Conservation (phyloP, 2,797 vertebrate species). For the Alauda arvensis region DNA sequence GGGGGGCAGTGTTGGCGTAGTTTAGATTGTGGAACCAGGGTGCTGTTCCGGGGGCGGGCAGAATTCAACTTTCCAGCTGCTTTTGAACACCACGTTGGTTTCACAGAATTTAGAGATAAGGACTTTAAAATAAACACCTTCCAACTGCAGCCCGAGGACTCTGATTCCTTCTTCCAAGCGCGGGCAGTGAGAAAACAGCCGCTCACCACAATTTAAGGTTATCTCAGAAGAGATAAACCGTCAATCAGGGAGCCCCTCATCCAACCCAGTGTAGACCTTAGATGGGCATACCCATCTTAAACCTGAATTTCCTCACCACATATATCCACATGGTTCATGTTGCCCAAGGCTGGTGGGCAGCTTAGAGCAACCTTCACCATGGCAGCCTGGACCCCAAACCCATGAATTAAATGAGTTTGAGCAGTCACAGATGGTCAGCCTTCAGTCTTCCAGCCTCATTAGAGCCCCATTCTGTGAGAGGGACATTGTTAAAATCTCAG, state of each 20-base stretch:
- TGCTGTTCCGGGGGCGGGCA: no score
- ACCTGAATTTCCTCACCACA: neutral
- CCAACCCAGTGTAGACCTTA: neutral
- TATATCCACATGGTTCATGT: neutral
- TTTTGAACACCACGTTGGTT: no score
- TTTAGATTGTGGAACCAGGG: no score
- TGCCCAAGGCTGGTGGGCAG: neutral
- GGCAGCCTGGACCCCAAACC: neutral
- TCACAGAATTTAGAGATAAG: no score
- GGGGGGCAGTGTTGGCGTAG: no score
- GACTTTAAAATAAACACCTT: no score
- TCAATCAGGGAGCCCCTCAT: neutral
- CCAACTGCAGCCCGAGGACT: no score
- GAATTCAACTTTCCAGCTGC: no score
- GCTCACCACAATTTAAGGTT: no score
- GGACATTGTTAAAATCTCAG: neutral
- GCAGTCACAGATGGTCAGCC: neutral
- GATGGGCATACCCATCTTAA: neutral
- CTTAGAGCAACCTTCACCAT: neutral
- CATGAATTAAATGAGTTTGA: neutral
- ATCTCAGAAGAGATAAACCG: no score
- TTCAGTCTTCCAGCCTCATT: neutral
- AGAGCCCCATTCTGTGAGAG: neutral
- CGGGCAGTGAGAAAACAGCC: no score
- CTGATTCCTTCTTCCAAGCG: no score